Conservation (phyloP, 1,140 invertebrate genomes). For the Triops longicaudatus region DNA sequence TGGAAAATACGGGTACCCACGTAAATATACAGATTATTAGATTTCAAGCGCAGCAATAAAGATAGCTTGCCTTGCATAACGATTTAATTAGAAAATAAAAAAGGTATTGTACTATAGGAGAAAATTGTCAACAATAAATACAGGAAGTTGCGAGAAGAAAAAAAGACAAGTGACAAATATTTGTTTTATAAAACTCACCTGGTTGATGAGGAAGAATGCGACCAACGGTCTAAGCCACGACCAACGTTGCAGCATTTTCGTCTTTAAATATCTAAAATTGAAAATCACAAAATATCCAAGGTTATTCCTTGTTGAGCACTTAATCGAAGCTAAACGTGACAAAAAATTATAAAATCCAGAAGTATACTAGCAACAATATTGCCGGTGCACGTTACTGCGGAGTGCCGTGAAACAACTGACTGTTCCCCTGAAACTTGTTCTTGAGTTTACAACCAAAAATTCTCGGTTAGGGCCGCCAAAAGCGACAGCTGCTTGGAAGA, state of each 20-base stretch:
- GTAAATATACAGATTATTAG: background rate
- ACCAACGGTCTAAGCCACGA: background rate
- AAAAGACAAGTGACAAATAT: background rate
- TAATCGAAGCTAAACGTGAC: no score
- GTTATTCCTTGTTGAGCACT: background rate
- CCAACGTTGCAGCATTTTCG: background rate
- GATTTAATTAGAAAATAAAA: background rate
- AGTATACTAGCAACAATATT: no score
- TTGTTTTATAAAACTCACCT: background rate
- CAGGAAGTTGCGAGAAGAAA: no score
- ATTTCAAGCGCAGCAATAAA: background rate
- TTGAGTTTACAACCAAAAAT: background rate
- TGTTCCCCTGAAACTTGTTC: background rate
- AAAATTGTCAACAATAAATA: background rate
- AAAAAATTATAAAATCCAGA: no score
- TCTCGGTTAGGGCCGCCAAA: background rate
- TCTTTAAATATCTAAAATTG: background rate
- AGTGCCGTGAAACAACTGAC: background rate
- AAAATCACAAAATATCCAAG: background rate
- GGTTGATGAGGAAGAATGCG: background rate
- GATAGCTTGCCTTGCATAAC: background rate
- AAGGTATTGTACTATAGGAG: background rate
- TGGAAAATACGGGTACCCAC: background rate
- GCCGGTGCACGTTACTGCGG: background rate
- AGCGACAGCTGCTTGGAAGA: background rate